Percentiles rank a stretch among this genome's conserved stretches.
phyloP scores from a whole-genome alignment of 1,140 invertebrate genomes.

The Drosophila orena region DNA sequence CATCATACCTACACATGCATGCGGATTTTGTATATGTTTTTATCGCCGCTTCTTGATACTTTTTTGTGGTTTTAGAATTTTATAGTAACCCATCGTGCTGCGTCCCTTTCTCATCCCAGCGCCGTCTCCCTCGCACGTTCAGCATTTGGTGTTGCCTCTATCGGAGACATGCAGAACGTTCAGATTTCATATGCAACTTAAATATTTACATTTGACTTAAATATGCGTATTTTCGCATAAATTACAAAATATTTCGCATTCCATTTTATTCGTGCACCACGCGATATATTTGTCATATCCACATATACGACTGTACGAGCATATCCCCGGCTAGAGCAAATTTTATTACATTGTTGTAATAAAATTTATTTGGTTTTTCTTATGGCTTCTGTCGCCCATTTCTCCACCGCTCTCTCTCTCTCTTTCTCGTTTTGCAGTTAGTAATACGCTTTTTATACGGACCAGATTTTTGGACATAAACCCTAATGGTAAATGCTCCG shows the following conservation, averaged over 20 bases:
- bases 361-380: constrained; percentile 77
- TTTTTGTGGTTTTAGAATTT: constrained; percentile 72
- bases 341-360: constrained; percentile 78
- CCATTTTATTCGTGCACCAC: constrained; percentile 56
- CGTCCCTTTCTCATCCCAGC: neutral
- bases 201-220: constrained; percentile 80
- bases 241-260: constrained; percentile 71
- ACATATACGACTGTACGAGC: constrained; percentile 1
- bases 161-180: constrained; percentile 70
- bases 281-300: constrained; percentile 58
- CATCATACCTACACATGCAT: constrained; percentile 46
- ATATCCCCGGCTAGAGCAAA: constrained; percentile 24
- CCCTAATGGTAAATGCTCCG: constrained; percentile 64
- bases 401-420: neutral
- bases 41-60: constrained; percentile 51
- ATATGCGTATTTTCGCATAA: constrained; percentile 78
- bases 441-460: constrained; percentile 68
- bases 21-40: constrained; percentile 49
- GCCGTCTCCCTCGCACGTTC: neutral
- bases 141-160: constrained; percentile 48
- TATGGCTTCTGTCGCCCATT: constrained; percentile 53
- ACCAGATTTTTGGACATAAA: constrained; percentile 67
- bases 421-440: constrained; percentile 26
- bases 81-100: constrained; percentile 45
- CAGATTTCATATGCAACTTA: constrained; percentile 76